These are phyloP conservation scores for Pissodes strobi DNA, from an alignment of 1,140 invertebrate species.

Conservation along the genomic window DNA sequence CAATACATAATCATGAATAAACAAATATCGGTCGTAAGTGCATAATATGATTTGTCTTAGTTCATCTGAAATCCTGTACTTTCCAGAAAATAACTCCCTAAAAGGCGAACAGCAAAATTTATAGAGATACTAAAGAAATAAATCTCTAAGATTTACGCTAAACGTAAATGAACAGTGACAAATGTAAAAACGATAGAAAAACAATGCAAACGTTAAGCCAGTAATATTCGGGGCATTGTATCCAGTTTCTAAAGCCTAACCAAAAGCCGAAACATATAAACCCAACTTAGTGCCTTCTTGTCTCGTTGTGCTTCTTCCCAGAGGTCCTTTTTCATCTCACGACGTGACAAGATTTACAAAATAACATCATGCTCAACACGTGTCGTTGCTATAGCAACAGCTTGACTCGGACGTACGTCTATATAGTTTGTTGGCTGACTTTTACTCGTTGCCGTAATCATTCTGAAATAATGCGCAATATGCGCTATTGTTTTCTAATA, in stretches of 20 bases:
- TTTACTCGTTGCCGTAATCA: constrained; percentile 46
- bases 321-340: constrained; percentile 55
- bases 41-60: too few relatives aligned
- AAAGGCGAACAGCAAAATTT: too few relatives aligned
- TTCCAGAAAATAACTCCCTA: too few relatives aligned
- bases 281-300: constrained; percentile 41
- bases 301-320: constrained; percentile 50
- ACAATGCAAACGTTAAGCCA: too few relatives aligned
- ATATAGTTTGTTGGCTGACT: constrained; percentile 44
- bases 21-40: too few relatives aligned
- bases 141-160: too few relatives aligned
- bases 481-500: constrained; percentile 37
- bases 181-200: too few relatives aligned
- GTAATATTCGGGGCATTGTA: constrained; percentile 28
- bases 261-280: constrained; percentile 38
- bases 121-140: too few relatives aligned
- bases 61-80: too few relatives aligned
- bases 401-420: constrained; percentile 44
- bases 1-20: too few relatives aligned
- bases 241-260: constrained; percentile 30
- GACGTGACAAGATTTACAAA: constrained; percentile 57
- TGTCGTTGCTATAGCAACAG: constrained; percentile 56
- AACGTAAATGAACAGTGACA: too few relatives aligned
- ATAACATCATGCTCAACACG: constrained; percentile 56
- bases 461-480: constrained; percentile 48